These are phyloP conservation scores for Chaenocephalus aceratus DNA, from an alignment of 2,113 vertebrate genomes.

Conservation along the genomic window DNA sequence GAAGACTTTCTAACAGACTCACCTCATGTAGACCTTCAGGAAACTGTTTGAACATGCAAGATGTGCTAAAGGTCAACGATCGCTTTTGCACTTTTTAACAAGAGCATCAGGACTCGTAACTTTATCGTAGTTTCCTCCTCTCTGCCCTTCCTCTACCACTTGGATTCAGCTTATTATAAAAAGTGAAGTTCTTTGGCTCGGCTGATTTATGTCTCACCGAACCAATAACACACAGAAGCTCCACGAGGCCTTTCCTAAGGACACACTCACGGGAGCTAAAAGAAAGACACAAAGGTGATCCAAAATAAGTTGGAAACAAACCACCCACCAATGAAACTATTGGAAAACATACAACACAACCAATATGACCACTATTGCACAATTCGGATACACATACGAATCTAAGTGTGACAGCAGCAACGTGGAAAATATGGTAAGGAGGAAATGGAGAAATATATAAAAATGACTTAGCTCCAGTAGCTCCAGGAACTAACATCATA, in stretches of 20 bases:
- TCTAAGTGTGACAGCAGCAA: slow-evolving; percentile 12
- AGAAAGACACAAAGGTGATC: neutral
- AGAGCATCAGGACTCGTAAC: neutral
- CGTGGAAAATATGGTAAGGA: slow-evolving; percentile 25
- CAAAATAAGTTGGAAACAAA: neutral
- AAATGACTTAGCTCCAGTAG: slow-evolving; percentile 25
- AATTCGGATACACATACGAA: neutral
- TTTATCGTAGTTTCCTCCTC: neutral
- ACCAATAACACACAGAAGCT: neutral
- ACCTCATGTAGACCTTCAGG: neutral
- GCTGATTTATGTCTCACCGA: neutral
- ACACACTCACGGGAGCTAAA: neutral
- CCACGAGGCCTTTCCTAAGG: neutral
- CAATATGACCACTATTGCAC: neutral
- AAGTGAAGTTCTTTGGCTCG: neutral
- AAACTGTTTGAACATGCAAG: neutral
- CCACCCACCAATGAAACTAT: no score
- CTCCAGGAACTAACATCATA: slow-evolving; percentile 36
- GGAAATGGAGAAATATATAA: slow-evolving; percentile 47
- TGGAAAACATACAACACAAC: neutral
- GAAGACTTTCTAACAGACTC: neutral
- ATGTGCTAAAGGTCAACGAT: neutral
- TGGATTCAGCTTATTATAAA: neutral
- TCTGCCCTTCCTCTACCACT: neutral
- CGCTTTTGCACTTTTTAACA: slow-evolving; percentile 20